Evolutionary conservation across 2,797 vertebrate species (phyloP).

Genomic region (Somateria mollissima): DNA sequence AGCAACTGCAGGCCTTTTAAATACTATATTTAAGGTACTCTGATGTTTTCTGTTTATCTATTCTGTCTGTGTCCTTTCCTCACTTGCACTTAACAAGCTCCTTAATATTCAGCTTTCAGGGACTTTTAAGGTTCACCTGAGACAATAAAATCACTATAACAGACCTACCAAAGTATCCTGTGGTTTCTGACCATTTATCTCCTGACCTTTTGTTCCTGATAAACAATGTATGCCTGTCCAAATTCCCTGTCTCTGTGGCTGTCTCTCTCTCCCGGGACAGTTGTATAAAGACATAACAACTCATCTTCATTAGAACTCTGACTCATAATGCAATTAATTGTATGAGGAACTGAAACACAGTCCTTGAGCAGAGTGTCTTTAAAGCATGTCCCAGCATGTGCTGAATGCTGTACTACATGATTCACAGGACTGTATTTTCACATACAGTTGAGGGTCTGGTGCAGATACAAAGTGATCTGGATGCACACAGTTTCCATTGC

Average conservation of each 20-base stretch:
- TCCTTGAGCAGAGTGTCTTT: slow-evolving; percentile 52
- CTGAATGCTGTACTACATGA: slow-evolving; percentile 13
- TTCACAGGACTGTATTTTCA: not conserved
- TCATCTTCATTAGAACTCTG: slow-evolving; percentile 74
- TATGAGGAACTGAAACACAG: slow-evolving; percentile 67
- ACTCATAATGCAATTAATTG: slow-evolving; percentile 75
- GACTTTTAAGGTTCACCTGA: slow-evolving; percentile 51
- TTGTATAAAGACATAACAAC: slow-evolving; percentile 60
- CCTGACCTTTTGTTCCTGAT: slow-evolving; percentile 22
- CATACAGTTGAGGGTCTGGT: not conserved
- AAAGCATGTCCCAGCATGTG: slow-evolving; percentile 57
- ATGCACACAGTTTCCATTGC: not conserved
- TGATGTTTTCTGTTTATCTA: slow-evolving; percentile 52
- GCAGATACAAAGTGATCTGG: not conserved
- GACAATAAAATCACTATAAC: slow-evolving; percentile 27
- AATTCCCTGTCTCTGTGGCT: slow-evolving; percentile 16
- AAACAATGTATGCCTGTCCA: slow-evolving; percentile 22
- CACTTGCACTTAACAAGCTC: slow-evolving; percentile 54
- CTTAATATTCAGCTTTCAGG: slow-evolving; percentile 27
- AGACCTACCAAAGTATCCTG: slow-evolving; percentile 37
- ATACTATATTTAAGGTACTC: slow-evolving; percentile 35
- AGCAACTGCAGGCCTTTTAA: slow-evolving; percentile 28
- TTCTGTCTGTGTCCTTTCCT: slow-evolving; percentile 6
- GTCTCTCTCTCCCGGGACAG: slow-evolving; percentile 41
- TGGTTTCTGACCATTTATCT: slow-evolving; percentile 55